Evolutionary conservation across 1,140 invertebrate genomes (phyloP).

Genomic region (Drosophila azteca): DNA sequence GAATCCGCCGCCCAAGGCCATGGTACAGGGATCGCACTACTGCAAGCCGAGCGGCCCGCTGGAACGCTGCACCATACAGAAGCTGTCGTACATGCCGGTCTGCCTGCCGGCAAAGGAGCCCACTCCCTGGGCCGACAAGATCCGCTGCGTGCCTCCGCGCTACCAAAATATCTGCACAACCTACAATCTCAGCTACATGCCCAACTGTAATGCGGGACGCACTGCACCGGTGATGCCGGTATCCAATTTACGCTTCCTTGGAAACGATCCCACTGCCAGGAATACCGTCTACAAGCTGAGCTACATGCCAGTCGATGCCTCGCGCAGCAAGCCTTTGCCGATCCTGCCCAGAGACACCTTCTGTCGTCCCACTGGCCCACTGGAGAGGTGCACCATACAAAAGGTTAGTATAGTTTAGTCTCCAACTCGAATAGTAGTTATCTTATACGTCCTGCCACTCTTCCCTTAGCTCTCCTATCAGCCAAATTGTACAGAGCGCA

Average conservation of each 20-base stretch:
- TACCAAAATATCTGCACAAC: constrained; percentile 77
- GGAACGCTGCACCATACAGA: constrained; percentile 85
- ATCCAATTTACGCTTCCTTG: constrained; percentile 58
- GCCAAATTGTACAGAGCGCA: constrained; percentile 84
- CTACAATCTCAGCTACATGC: constrained; percentile 84
- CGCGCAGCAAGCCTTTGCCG: constrained; percentile 69
- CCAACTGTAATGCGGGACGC: constrained; percentile 84
- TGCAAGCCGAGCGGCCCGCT: constrained; percentile 82
- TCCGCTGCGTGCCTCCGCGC: constrained; percentile 69
- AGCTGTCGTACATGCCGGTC: constrained; percentile 86
- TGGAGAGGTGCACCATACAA: constrained; percentile 85
- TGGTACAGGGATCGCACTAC: constrained; percentile 82
- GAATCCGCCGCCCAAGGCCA: constrained; percentile 80
- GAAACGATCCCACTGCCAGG: constrained; percentile 52
- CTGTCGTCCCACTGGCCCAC: constrained; percentile 67
- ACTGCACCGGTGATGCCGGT: constrained; percentile 83
- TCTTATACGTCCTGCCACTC: constrained; percentile 38
- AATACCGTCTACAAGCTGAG: constrained; percentile 85
- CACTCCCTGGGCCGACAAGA: constrained; percentile 84
- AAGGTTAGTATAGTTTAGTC: constrained; percentile 83
- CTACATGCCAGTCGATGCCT: constrained; percentile 84
- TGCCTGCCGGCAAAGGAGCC: constrained; percentile 84
- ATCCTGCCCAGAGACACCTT: constrained; percentile 84
- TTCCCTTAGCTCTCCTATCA: constrained; percentile 85
- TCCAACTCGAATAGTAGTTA: neutral